Evolutionary conservation across 2,113 vertebrate genomes (phyloP).

Genomic region (Oreochromis niloticus): DNA sequence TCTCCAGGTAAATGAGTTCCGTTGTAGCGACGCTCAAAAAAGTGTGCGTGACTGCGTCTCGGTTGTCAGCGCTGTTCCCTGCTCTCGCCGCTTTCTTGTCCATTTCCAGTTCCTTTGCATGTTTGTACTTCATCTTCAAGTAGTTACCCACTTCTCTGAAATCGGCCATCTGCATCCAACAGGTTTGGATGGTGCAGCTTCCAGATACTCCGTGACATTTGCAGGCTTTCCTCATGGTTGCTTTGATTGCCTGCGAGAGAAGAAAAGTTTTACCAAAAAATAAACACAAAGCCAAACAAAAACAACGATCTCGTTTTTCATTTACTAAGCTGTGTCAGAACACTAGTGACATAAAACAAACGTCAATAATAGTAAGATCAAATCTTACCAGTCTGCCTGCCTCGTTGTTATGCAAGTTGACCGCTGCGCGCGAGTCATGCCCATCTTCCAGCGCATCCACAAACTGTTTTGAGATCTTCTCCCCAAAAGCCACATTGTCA

Average conservation of each 20-base stretch:
- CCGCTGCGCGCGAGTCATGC: conserved; percentile 85
- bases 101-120: conserved; percentile 86
- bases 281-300: not conserved
- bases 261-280: not conserved
- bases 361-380: not conserved
- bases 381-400: conserved; percentile 85
- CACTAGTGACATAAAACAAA: not conserved
- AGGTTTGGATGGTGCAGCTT: conserved; percentile 95
- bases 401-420: conserved; percentile 96
- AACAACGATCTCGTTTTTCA: not conserved
- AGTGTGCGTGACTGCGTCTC: conserved; percentile 71
- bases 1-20: conserved; percentile 88
- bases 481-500: conserved; percentile 92
- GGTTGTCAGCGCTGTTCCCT: conserved; percentile 87
- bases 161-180: conserved; percentile 91
- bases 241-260: conserved; percentile 78
- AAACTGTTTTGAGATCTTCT: conserved; percentile 90
- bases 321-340: not conserved
- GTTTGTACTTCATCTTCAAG: conserved; percentile 85
- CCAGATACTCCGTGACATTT: conserved; percentile 97
- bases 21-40: conserved; percentile 77
- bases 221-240: conserved; percentile 86
- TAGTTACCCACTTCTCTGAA: conserved; percentile 89
- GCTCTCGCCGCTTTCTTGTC: conserved; percentile 81
- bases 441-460: conserved; percentile 91